Base-by-base conservation (phyloP, 2,888 invertebrate species). In the Morpho achilles region DNA sequence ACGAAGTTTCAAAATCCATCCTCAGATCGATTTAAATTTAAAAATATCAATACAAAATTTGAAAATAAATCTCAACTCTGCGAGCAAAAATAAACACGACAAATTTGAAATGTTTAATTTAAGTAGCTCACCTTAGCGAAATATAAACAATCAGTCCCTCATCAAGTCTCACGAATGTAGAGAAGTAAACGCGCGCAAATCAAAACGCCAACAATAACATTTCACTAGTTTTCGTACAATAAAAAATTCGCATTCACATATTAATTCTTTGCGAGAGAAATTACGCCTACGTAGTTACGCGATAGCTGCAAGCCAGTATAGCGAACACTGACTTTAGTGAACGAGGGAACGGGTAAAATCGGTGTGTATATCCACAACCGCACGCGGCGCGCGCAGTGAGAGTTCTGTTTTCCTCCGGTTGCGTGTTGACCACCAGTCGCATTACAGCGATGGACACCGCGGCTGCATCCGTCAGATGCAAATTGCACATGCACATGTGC, bases 331-430 rank as follows among this genome's bases (percentile, higher is more conserved):
- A 82, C 39, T 40, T 40, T 7, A 46, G 71, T 73, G 74, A 74
- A 76, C 70, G 69, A 70, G 63, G 67, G 61, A 60, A 46, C 58
- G 62, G 47, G 53, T 53, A 55, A 56, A 53, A 71, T 70, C 74
- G 74, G 77, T 80, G 78, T 77, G 80, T 75, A 77, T 76, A 76
- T 74, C 70, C 79, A 83, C 87, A 77, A 85, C 84, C 84, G 78
- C 76, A 77, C 87, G 78, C 87, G 82, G 82, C 87, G 88, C 88
- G 89, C 87, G 88, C 89, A 88, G 84, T 82, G 84, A 87, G 82
- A 87, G 88, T 86, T 87, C 77, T 87, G 85, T 70, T 73, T 78
- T 67, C 69, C 73, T 72, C 68, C 67, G 71, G 67, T 70, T 72
- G 74, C 74, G 74, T 75, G 77, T 67, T 54, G 59, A 45, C 58